phyloP scores from a whole-genome alignment of 2,888 invertebrate genomes.

The Nasonia oneida region DNA sequence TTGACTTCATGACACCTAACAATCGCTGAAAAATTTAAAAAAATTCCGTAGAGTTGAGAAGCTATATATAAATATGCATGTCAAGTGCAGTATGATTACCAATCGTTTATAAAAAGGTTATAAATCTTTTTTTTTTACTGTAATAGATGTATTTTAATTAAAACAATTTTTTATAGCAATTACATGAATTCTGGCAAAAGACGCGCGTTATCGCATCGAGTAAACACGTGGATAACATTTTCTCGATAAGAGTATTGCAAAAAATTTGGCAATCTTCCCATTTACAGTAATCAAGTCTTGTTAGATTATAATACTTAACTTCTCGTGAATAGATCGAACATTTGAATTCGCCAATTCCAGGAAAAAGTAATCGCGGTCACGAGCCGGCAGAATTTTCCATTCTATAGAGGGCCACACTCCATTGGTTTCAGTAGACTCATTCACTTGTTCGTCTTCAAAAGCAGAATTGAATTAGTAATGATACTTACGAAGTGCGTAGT shows the following conservation, averaged over 20 bases:
- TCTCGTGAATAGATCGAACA: background rate
- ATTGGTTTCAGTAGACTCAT: conserved; percentile 23
- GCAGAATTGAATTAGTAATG: conserved; percentile 42
- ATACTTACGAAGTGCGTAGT: conserved; percentile 37
- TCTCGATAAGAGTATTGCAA: background rate
- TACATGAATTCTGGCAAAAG: background rate
- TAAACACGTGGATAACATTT: background rate
- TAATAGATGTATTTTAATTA: background rate
- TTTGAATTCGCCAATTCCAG: background rate
- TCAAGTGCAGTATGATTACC: background rate
- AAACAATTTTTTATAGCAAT: background rate
- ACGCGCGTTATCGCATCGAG: background rate
- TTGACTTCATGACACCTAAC: background rate
- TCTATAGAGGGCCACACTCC: too few relatives aligned
- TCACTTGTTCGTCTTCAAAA: conserved; percentile 21
- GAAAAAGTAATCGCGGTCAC: background rate
- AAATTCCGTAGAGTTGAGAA: background rate
- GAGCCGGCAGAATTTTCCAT: background rate
- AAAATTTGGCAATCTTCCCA: background rate
- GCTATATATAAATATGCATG: too few relatives aligned
- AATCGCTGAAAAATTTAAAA: background rate
- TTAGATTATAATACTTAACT: background rate
- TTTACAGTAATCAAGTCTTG: background rate
- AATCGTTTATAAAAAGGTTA: background rate
- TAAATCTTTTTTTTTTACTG: too few relatives aligned